A percentile compares a stretch with the other conserved stretches of the same genome.
These are phyloP conservation scores for Hepsetus odoe DNA, from an alignment of 2,113 vertebrate genomes.

Conservation along the genomic window DNA sequence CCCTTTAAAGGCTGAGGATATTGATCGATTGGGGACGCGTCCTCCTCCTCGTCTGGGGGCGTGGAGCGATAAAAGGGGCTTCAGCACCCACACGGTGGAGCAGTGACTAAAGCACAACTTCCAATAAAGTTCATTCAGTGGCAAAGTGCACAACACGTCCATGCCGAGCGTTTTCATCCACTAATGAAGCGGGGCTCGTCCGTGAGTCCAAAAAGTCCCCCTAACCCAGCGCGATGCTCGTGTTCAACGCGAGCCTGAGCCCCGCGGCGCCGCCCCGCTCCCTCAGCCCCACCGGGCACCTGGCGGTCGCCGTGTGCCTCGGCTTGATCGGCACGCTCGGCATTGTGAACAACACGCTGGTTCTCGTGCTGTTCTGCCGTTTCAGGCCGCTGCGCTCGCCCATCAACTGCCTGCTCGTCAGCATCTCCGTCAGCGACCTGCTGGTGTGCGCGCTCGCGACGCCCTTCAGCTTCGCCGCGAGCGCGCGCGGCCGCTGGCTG, in stretches of 20 bases:
- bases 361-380: slow-evolving; percentile 77
- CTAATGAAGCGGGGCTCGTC: no score
- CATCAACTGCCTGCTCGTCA: slow-evolving; percentile 81
- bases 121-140: neutral
- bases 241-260: slow-evolving; percentile 68
- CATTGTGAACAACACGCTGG: slow-evolving; percentile 73
- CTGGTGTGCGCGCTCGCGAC: slow-evolving; percentile 77
- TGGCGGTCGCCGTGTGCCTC: slow-evolving; percentile 76
- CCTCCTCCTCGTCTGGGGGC: slow-evolving; percentile 50
- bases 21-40: neutral
- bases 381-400: slow-evolving; percentile 79
- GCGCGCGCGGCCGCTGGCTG: slow-evolving; percentile 77
- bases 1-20: neutral
- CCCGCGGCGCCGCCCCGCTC: slow-evolving; percentile 39
- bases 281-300: slow-evolving; percentile 74
- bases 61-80: slow-evolving; percentile 62
- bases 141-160: no score
- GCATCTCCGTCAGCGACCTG: slow-evolving; percentile 79
- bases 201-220: no score
- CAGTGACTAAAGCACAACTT: neutral
- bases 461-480: slow-evolving; percentile 81
- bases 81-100: slow-evolving; percentile 37
- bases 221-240: slow-evolving; percentile 62
- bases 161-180: no score
- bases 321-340: slow-evolving; percentile 76